A percentile compares a stretch with the other conserved stretches of the same genome.
Evolutionary conservation across 1,140 invertebrate genomes (phyloP).

Genomic region (Apis cerana): DNA sequence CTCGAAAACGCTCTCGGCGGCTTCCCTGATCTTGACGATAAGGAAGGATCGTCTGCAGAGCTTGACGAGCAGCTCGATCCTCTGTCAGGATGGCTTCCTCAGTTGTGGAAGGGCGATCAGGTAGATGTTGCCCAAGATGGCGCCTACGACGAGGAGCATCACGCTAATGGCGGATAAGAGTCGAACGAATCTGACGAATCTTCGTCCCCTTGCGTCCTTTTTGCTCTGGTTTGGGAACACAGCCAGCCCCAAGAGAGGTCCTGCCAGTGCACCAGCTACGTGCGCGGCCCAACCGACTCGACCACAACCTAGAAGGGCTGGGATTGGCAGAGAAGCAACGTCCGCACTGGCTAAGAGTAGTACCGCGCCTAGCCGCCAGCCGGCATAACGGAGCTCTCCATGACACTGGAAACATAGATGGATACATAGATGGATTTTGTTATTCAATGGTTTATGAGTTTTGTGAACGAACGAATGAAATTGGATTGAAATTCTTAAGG

Average conservation of each 20-base stretch:
- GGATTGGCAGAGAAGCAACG: conserved; percentile 79
- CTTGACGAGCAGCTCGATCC: conserved; percentile 76
- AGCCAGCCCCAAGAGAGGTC: conserved; percentile 90
- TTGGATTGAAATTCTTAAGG: too few relatives aligned
- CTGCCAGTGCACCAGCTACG: conserved; percentile 89
- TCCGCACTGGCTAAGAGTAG: conserved; percentile 84
- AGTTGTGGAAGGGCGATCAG: conserved; percentile 77
- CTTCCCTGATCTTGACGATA: conserved; percentile 77
- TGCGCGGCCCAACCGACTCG: conserved; percentile 90
- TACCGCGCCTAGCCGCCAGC: conserved; percentile 83
- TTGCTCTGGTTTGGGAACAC: conserved; percentile 83
- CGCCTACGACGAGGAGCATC: conserved; percentile 75
- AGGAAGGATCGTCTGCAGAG: conserved; percentile 77
- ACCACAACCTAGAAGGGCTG: conserved; percentile 75
- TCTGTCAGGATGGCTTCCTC: conserved; percentile 77
- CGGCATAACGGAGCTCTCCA: conserved; percentile 82
- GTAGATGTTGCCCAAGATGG: conserved; percentile 78
- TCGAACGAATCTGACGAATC: conserved; percentile 76
- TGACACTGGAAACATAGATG: conserved; percentile 80
- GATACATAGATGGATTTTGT: not conserved
- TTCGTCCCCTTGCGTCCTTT: conserved; percentile 74
- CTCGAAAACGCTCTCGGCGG: conserved; percentile 76
- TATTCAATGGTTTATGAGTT: not conserved
- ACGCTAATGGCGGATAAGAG: conserved; percentile 75
- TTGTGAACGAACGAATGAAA: not conserved